These are phyloP conservation scores for Melanocharis versteri DNA, from an alignment of 2,113 vertebrate species.

Conservation along the genomic window DNA sequence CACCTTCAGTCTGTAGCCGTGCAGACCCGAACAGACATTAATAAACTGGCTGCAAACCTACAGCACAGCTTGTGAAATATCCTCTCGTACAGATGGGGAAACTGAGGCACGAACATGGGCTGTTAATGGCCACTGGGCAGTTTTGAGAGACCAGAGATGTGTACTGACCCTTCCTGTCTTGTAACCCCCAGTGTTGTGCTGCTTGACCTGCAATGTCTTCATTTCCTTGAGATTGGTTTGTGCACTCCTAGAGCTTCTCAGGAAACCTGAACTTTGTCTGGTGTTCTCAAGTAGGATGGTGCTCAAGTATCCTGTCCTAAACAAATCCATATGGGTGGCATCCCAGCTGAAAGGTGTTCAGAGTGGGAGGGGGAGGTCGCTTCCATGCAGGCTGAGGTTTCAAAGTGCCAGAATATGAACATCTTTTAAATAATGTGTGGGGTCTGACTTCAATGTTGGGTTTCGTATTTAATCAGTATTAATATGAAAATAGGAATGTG, in stretches of 20 bases:
- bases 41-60: background rate
- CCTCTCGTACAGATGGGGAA: background rate
- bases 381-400: background rate
- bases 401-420: slow-evolving; percentile 25
- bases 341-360: background rate
- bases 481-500: slow-evolving; percentile 70
- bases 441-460: slow-evolving; percentile 36
- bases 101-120: background rate
- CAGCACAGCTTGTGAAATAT: background rate
- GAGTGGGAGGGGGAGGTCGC: background rate
- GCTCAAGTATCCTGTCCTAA: background rate
- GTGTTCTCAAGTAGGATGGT: background rate
- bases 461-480: slow-evolving; percentile 67
- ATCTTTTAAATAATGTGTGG: slow-evolving; percentile 45
- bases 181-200: background rate
- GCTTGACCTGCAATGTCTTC: accelerated
- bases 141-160: background rate
- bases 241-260: background rate
- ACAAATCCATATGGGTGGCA: background rate
- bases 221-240: background rate
- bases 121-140: background rate
- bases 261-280: background rate
- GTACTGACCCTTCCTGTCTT: background rate
- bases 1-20: background rate
- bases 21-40: background rate